These are phyloP conservation scores for Tonatia bakeri DNA, from an alignment of 2,113 vertebrate genomes.

Conservation along the genomic window DNA sequence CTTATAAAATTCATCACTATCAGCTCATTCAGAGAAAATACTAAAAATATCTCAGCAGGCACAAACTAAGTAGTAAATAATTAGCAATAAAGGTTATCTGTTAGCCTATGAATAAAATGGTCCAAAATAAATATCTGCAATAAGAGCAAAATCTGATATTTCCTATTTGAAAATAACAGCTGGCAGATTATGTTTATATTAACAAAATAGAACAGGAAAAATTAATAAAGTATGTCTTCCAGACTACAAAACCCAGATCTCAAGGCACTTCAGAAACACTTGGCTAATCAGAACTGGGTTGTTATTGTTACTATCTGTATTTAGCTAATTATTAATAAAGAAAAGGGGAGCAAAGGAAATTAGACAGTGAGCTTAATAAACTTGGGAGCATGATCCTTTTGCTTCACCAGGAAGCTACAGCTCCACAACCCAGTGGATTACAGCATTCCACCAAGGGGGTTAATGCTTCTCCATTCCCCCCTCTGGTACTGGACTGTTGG, in stretches of 20 bases:
- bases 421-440: too few species aligned
- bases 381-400: too few species aligned
- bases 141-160: background rate
- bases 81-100: background rate
- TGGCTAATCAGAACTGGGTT: background rate
- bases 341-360: too few species aligned
- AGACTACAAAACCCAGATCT: background rate
- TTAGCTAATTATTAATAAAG: too few species aligned
- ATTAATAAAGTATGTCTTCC: background rate
- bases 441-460: too few species aligned
- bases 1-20: background rate
- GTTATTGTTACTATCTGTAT: background rate
- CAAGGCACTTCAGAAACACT: background rate
- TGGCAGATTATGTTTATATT: background rate
- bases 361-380: too few species aligned
- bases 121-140: conserved; percentile 20
- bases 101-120: background rate
- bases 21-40: background rate
- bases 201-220: background rate
- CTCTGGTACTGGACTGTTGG: too few species aligned
- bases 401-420: too few species aligned
- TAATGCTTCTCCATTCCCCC: too few species aligned
- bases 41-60: background rate
- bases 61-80: conserved; percentile 13
- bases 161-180: conserved; percentile 5